Conservation (phyloP, 2,888 invertebrate species). For the Troglohyphantes excavatus region DNA sequence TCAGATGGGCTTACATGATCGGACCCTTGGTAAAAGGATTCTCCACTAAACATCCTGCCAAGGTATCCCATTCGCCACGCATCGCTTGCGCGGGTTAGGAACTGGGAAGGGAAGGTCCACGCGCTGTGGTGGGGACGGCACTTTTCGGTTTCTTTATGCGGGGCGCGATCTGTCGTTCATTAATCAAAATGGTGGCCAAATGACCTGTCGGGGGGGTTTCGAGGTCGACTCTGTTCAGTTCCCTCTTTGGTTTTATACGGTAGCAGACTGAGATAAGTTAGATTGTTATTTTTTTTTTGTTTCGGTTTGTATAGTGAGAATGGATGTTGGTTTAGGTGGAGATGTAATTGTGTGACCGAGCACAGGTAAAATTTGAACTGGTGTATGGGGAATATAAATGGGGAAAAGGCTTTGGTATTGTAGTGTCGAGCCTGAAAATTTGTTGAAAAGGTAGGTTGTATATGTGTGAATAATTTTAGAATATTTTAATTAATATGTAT, state of each 20-base stretch:
- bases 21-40: conserved; percentile 40
- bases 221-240: conserved; percentile 8
- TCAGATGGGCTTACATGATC: conserved; percentile 63
- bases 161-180: conserved; percentile 63
- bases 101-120: conserved; percentile 51
- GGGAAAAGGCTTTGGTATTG: too few species aligned
- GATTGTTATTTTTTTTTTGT: not conserved
- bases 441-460: too few species aligned
- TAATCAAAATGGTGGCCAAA: conserved; percentile 60
- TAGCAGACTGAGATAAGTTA: conserved; percentile 14
- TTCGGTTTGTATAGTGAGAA: not conserved
- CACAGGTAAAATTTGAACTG: too few species aligned
- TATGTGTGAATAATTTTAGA: too few species aligned
- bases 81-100: conserved; percentile 29
- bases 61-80: conserved; percentile 70
- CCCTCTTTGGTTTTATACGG: not conserved
- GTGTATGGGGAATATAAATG: too few species aligned
- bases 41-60: conserved; percentile 71
- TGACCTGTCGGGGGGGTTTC: conserved; percentile 29
- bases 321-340: not conserved
- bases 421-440: too few species aligned
- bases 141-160: conserved; percentile 60
- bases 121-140: conserved; percentile 74
- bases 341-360: too few species aligned
- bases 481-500: too few species aligned